Base-by-base conservation (phyloP, 2,113 vertebrate genomes). In the Oncorhynchus mykiss region DNA sequence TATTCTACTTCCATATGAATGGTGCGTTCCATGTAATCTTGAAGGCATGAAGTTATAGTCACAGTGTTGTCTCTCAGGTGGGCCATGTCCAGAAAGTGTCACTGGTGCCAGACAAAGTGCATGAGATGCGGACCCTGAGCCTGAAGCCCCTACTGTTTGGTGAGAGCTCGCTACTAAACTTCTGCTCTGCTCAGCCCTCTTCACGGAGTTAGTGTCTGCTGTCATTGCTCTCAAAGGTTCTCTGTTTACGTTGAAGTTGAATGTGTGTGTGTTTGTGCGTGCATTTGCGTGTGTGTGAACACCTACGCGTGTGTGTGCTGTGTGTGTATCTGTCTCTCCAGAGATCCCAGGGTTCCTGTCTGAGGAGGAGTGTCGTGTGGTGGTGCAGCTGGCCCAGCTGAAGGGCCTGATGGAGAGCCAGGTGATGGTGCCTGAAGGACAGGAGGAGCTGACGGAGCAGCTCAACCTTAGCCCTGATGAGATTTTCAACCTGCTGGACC, bases 131-230 rank as follows among this genome's bases (percentile, higher is more conserved):
- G 82, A 99, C 97, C 34, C 93, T 99, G 77, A 99, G 97, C 91
- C 85, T 99, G 84, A 99, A 99, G 85, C 97, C 97, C 5, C 93
- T 97, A 59, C 94, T 99, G 71, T 99, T 99, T 80, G 97, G 97
- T 99, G 91, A 96, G 65, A 34, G 11, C 16, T 22, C 45, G 59
- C 45, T 49, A 3, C 65, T 4, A 29, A 13, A 67, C 24, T 29
- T 68, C 27, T 31, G 5, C 29, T 31, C 29, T 29, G 27, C 16
- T 14, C 31, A 39, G 4, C 59, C n/a, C 7, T 29, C 34, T 39
- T 8, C 34, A 39, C 34, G 2, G 39, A 45, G 9, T 45, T 11
- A 45, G 39, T 45, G 39, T 45, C 9, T 45, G 65, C 4, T 24
- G 4, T 31, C 22, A 67, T 22, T 22, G 54, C 54, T 20, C 54